These are phyloP conservation scores for Dastarcus helophoroides DNA, from an alignment of 2,888 invertebrate genomes.

Conservation along the genomic window DNA sequence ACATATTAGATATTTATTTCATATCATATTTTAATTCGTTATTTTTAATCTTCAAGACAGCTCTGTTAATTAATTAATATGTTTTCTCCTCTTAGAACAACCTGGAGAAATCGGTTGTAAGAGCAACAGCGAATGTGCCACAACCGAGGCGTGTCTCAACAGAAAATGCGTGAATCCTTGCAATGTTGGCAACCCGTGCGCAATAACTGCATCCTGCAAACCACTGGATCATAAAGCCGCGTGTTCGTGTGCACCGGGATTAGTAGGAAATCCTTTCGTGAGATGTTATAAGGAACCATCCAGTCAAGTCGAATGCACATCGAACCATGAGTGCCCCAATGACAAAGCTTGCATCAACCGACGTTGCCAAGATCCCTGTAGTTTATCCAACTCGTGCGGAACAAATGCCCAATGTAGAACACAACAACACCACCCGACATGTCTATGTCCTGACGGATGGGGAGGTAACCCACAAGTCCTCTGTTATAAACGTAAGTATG, in stretches of 20 bases:
- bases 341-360: conserved; percentile 70
- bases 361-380: conserved; percentile 72
- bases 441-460: conserved; percentile 74
- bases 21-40: conserved; percentile 9
- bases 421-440: conserved; percentile 66
- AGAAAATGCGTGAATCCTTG: conserved; percentile 71
- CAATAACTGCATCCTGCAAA: conserved; percentile 65
- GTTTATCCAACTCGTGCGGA: conserved; percentile 66
- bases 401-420: conserved; percentile 69
- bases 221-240: conserved; percentile 64
- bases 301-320: conserved; percentile 54
- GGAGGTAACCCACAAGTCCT: conserved; percentile 78
- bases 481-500: conserved; percentile 73
- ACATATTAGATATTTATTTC: conserved; percentile 9
- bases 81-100: conserved; percentile 23
- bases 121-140: conserved; percentile 59
- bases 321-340: conserved; percentile 63
- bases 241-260: conserved; percentile 63
- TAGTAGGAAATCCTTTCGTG: conserved; percentile 69
- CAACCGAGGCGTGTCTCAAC: conserved; percentile 59
- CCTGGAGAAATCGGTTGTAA: conserved; percentile 51
- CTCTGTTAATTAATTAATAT: conserved; percentile 4
- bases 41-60: conserved; percentile 8
- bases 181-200: conserved; percentile 56
- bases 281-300: conserved; percentile 53